Percentiles rank a stretch among this genome's conserved stretches.
phyloP scores from a whole-genome alignment of 2,888 invertebrate species.

The Ophion ventricosus region DNA sequence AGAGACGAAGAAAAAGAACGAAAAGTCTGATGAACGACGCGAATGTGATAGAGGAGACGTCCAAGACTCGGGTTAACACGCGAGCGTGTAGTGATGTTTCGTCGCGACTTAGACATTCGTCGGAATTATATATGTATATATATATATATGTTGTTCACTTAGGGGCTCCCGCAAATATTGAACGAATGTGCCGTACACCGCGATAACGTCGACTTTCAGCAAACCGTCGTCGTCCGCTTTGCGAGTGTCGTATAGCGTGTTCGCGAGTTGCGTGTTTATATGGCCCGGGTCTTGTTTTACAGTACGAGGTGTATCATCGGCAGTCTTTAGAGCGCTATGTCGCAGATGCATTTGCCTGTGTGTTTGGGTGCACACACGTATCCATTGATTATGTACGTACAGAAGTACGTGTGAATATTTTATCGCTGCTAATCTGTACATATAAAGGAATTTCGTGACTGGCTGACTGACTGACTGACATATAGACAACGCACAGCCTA shows the following conservation, averaged over 20 bases:
- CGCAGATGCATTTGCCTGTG: background rate
- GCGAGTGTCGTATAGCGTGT: slow-evolving; percentile 22
- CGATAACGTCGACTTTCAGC: slow-evolving; percentile 59
- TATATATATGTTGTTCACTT: slow-evolving; percentile 2
- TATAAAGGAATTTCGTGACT: too few species aligned
- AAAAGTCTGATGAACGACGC: slow-evolving; percentile 3
- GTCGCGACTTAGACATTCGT: slow-evolving; percentile 48
- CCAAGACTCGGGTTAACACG: slow-evolving; percentile 23
- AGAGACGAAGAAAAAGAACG: background rate
- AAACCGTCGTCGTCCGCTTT: slow-evolving; percentile 38
- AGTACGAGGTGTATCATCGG: background rate
- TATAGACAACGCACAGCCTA: too few species aligned
- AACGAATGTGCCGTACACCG: slow-evolving; percentile 50
- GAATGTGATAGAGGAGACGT: slow-evolving; percentile 6
- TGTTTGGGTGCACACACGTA: background rate
- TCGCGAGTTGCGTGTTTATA: background rate
- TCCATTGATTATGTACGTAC: background rate
- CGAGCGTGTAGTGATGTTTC: slow-evolving; percentile 47
- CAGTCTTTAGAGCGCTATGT: background rate
- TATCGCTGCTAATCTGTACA: background rate
- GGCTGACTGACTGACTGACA: too few species aligned
- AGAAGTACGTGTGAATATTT: slow-evolving; percentile 10
- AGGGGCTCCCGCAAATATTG: slow-evolving; percentile 62
- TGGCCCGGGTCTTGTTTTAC: slow-evolving; percentile 10
- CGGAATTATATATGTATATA: slow-evolving; percentile 43